Percentiles rank a stretch among this genome's conserved stretches.
Evolutionary conservation across 1,140 invertebrate genomes (phyloP).

Genomic region (Phymastichus coffea): DNA sequence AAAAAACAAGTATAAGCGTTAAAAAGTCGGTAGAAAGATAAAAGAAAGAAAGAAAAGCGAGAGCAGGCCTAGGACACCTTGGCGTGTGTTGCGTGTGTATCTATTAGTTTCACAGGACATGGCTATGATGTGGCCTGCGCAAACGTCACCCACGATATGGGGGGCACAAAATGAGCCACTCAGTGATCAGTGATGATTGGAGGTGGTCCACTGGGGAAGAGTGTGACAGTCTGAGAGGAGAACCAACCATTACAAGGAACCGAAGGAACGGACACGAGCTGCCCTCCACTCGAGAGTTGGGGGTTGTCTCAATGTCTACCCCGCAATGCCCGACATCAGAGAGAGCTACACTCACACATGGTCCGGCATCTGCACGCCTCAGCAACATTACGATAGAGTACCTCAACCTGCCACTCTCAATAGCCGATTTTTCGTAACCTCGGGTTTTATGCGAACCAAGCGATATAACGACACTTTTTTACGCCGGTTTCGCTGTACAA

Average conservation of each 20-base stretch:
- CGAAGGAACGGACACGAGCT: not conserved
- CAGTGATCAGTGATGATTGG: conserved; percentile 12
- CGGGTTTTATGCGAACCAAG: conserved; percentile 10
- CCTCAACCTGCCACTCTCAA: conserved; percentile 51
- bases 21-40: conserved; percentile 28
- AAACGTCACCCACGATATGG: conserved; percentile 38
- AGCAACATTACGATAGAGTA: conserved; percentile 49
- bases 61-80: conserved; percentile 43
- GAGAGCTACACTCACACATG: conserved; percentile 2
- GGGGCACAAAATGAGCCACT: conserved; percentile 37
- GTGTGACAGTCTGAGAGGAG: conserved; percentile 21
- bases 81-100: conserved; percentile 59
- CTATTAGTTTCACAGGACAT: conserved; percentile 59
- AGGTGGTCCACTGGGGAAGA: conserved; percentile 12
- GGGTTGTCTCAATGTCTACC: conserved; percentile 17
- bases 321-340: not conserved
- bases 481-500: too few species aligned
- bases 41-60: not conserved
- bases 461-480: too few species aligned
- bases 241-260: too few species aligned
- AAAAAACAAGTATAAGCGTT: conserved; percentile 25
- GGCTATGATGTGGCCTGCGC: conserved; percentile 46
- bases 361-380: conserved; percentile 32
- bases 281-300: conserved; percentile 17
- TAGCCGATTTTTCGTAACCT: conserved; percentile 44